Evolutionary conservation across 2,888 invertebrate species (phyloP), one percentile per base, ranked within the genome.

Genomic region (Conchocele bisecta): DNA sequence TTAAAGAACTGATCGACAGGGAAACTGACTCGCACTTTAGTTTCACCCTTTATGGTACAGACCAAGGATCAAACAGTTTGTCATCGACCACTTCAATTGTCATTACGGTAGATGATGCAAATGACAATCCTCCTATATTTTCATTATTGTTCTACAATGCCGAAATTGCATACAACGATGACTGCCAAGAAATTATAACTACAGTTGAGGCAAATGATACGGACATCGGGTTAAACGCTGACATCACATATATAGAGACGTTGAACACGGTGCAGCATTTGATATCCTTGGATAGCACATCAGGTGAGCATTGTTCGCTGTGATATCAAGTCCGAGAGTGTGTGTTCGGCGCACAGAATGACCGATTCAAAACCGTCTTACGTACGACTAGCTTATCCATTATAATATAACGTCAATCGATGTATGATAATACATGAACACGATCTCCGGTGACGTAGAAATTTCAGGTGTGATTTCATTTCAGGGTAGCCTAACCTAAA

Each of bases 31-130:
- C 60, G 6, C 53, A 28, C 24, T 83, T 86, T 56, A 67, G 42
- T 35, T 85, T 87, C 61, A 60, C 53, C 6, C 53, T 98, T 0
- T 96, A 97, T 90, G 98, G 97, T 2, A 96, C 96, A 88, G 98
- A 98, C 92, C 95, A 94, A 72, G 98, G 98, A 0, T 93, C 94
- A 78, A 96, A 97, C 7, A 94, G 95, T 59, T 93, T 97, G 44
- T 96, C 97, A 29, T 96, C 96, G 77, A 97, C 97, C 3, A 94
- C 97, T 68, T 97, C 82, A 0, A 78, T 84, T 9, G 79, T 75
- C 17, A 76, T 88, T 20, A 79, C 71, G 1, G 77, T 88, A 6
- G 74, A 63, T 15, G 86, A 87, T 39, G 75, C 60, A 57, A 87
- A 88, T 60, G 85, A 86, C 63, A 85, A 88, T 64, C 61, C 42